Evolutionary conservation across 1,140 invertebrate genomes (phyloP).

Genomic region (Cydia strobilella): DNA sequence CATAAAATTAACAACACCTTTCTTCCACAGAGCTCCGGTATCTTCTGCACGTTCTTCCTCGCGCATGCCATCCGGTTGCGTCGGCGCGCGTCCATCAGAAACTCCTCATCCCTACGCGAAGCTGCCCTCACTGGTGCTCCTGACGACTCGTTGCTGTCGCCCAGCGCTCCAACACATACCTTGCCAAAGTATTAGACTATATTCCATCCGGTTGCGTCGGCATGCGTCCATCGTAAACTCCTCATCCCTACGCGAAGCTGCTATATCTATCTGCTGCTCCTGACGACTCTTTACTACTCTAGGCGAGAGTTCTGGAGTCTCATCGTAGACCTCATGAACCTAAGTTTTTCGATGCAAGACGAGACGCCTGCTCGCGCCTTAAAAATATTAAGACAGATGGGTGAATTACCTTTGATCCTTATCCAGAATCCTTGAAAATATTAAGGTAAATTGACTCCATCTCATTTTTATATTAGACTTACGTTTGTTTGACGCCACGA

Average conservation of each 20-base stretch:
- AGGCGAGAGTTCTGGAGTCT: background rate
- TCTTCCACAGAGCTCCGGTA: constrained; percentile 69
- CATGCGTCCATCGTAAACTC: constrained; percentile 62
- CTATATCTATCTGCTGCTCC: constrained; percentile 56
- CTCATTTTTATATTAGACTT: no score
- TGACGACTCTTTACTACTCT: constrained; percentile 68
- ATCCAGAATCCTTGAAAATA: no score
- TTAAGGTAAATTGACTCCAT: no score
- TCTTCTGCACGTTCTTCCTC: constrained; percentile 76
- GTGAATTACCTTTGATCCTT: no score
- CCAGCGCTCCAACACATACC: constrained; percentile 62
- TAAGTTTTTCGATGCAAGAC: no score
- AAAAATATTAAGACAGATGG: no score
- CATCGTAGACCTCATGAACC: no score
- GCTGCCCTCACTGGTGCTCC: constrained; percentile 53
- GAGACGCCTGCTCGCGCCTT: no score
- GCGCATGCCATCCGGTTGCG: constrained; percentile 62
- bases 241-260: constrained; percentile 51
- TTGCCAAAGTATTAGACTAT: constrained; percentile 66
- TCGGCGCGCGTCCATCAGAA: constrained; percentile 59
- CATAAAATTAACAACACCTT: background rate
- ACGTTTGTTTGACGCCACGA: no score
- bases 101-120: constrained; percentile 56
- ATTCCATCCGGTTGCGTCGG: constrained; percentile 55
- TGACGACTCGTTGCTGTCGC: constrained; percentile 63